Evolutionary conservation across 2,113 vertebrate genomes (phyloP).

Genomic region (Bathybates hornii): DNA sequence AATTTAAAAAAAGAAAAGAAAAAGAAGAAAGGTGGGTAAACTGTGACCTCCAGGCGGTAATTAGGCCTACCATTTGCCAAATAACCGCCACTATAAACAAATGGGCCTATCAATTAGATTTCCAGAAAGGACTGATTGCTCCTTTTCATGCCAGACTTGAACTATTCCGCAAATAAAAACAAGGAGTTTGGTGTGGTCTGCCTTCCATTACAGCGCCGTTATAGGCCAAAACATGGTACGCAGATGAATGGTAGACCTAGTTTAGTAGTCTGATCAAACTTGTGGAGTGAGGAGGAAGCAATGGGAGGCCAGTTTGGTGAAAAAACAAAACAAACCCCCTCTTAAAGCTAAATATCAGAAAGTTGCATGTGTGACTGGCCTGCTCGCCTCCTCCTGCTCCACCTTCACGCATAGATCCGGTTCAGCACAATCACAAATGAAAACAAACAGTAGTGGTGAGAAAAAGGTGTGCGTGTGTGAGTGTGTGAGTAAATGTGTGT

Average conservation of each 20-base stretch:
- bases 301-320: background rate
- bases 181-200: background rate
- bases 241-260: background rate
- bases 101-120: constrained; percentile 17
- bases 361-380: constrained; percentile 3
- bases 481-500: background rate
- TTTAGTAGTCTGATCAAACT: background rate
- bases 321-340: background rate
- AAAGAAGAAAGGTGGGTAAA: constrained; percentile 23
- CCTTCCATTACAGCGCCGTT: background rate
- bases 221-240: background rate
- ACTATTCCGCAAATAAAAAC: background rate
- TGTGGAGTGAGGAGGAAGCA: background rate
- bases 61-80: constrained; percentile 13
- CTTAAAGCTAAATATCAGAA: constrained; percentile 6
- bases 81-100: constrained; percentile 22
- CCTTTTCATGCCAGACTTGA: background rate
- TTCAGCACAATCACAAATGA: constrained; percentile 46
- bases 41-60: constrained; percentile 30
- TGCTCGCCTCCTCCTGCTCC: background rate
- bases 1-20: constrained; percentile 12
- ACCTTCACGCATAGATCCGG: constrained; percentile 9
- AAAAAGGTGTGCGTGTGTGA: background rate
- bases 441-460: constrained; percentile 39
- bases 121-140: background rate